Evolutionary conservation across 2,113 vertebrate genomes (phyloP).

Genomic region (Platanista minor): DNA sequence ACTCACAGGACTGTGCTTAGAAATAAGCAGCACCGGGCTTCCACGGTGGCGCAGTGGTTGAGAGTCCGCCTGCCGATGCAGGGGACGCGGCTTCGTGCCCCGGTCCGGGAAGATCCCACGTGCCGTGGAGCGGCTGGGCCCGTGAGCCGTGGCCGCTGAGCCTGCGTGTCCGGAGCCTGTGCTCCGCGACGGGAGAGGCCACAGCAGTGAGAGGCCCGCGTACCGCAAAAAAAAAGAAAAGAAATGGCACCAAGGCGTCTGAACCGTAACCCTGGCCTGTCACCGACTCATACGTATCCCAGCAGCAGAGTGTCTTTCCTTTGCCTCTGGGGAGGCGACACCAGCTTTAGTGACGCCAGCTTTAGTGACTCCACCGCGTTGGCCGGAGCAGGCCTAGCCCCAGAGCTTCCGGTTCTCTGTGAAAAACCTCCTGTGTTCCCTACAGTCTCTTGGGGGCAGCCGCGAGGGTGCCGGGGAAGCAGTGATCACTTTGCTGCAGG

Average conservation of each 20-base stretch:
- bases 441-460: background rate
- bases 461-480: accelerated
- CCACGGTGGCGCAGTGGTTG: too few species aligned
- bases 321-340: background rate
- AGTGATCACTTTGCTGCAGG: background rate
- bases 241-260: background rate
- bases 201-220: too few species aligned
- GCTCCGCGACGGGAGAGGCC: too few species aligned
- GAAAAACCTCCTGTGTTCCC: background rate
- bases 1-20: accelerated
- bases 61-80: too few species aligned
- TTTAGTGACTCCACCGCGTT: accelerated
- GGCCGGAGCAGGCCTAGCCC: background rate
- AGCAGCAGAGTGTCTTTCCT: background rate
- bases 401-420: background rate
- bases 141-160: too few species aligned
- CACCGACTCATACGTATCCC: background rate
- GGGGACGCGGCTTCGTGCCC: too few species aligned
- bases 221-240: too few species aligned
- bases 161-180: too few species aligned
- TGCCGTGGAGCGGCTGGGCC: too few species aligned
- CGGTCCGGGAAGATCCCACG: too few species aligned
- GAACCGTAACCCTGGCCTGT: background rate
- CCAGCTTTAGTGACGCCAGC: accelerated
- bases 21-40: background rate